Evolutionary conservation across 2,797 vertebrate genomes (phyloP), one percentile per base, ranked within the genome.

Genomic region (Aphelocoma californica): DNA sequence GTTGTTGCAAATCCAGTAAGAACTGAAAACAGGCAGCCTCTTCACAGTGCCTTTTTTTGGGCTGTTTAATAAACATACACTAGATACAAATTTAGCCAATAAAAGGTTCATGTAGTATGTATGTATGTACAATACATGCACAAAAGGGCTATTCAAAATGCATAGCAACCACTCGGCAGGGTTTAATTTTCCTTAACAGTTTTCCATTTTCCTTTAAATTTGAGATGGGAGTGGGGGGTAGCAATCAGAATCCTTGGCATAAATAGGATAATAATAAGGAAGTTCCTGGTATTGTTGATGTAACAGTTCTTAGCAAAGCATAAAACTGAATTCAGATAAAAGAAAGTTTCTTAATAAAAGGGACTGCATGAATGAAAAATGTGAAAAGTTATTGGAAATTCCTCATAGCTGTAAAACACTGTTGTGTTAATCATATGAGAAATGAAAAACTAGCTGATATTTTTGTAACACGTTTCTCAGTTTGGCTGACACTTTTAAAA

Each of bases 191-290:
- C 94, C 91, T 67, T 85, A 95, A 92, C 88, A 93, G 86, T 94
- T 92, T 93, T 93, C 90, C 82, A 88, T 94, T 93, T 97, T 96
- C 94, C 90, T 95, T 94, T 92, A 95, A 95, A 96, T 95, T 94
- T 95, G 91, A 87, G 91, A 60, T 92, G 81, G 67, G 85, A 93
- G 90, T 64, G 32, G 88, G 94, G 92, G 82, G 86, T 93, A 93
- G 83, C 80, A 96, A 86, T 92, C 82, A 95, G 77, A 91, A 92
- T 64, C 91, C 67, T 91, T 84, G 74, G 85, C 90, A 91, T 93
- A 95, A 93, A 93, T 90, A 75, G 91, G 91, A 92, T 95, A 94
- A 92, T 93, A 95, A 94, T 86, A 96, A 96, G 60, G 91, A 94
- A 96, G 88, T 86, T 95, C 71, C 86, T 84, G 86, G 74, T 92